phyloP scores from a whole-genome alignment of 2,797 vertebrate genomes.

The Hipposideros larvatus region DNA sequence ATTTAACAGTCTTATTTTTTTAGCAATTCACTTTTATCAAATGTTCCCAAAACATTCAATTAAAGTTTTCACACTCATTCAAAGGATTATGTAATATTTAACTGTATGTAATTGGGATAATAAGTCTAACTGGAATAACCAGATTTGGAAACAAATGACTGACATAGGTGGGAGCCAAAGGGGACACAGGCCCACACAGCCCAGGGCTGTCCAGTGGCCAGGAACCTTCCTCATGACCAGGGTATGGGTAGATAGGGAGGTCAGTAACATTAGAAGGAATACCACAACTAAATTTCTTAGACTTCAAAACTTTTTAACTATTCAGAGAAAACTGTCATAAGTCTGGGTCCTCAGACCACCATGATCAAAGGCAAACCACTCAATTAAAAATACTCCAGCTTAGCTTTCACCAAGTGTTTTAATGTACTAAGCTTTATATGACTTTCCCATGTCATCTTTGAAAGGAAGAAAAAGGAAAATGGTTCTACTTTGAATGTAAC shows the following conservation, averaged over 20 bases:
- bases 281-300: neutral
- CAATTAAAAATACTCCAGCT: neutral
- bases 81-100: constrained; percentile 79
- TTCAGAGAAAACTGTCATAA: neutral
- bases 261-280: neutral
- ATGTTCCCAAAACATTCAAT: constrained; percentile 51
- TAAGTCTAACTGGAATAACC: constrained; percentile 81
- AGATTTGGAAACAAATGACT: constrained; percentile 80
- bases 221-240: neutral
- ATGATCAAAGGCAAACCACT: neutral
- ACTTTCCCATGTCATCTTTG: neutral
- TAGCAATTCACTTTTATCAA: constrained; percentile 46
- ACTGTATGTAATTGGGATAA: constrained; percentile 73
- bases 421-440: neutral
- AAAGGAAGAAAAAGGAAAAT: neutral
- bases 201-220: constrained; percentile 24
- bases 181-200: constrained; percentile 53
- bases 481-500: constrained; percentile 23
- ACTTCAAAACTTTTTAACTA: neutral
- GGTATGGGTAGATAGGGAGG: neutral
- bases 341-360: neutral
- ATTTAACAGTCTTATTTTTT: neutral
- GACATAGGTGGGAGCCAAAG: constrained; percentile 66
- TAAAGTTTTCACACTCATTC: constrained; percentile 64
- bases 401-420: neutral